Evolutionary conservation across 2,797 vertebrate genomes (phyloP).

Genomic region (Scomberomorus guttatus): DNA sequence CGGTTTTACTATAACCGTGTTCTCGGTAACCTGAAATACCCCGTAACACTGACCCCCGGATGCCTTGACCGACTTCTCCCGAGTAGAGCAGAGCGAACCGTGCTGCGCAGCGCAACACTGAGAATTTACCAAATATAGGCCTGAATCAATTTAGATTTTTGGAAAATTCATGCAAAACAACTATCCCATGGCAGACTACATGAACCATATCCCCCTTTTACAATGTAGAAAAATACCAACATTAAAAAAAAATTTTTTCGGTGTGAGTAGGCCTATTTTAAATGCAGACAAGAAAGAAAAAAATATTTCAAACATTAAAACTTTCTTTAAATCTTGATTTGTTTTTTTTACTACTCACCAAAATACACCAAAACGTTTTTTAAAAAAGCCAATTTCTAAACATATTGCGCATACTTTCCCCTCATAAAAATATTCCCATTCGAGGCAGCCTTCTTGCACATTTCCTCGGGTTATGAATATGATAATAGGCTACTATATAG

Average conservation of each 20-base stretch:
- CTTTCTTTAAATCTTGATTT: neutral
- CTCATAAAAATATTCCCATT: neutral
- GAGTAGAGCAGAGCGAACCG: conserved; percentile 42
- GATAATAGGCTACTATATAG: conserved; percentile 28
- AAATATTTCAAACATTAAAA: neutral
- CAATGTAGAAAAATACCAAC: neutral
- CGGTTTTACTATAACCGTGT: conserved; percentile 26
- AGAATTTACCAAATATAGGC: neutral
- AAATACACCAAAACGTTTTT: neutral
- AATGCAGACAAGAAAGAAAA: conserved; percentile 2
- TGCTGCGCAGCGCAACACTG: conserved; percentile 14
- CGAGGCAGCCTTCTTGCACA: neutral
- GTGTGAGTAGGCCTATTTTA: conserved; percentile 16
- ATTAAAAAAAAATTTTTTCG: neutral
- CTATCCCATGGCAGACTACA: neutral
- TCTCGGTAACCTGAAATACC: conserved; percentile 80
- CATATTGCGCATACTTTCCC: conserved; percentile 17
- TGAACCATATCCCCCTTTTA: neutral
- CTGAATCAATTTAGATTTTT: neutral
- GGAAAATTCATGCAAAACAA: neutral
- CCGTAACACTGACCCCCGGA: conserved; percentile 83
- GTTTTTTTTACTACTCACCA: neutral
- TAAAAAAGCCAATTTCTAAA: neutral
- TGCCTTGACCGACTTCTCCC: conserved; percentile 80
- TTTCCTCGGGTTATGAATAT: conserved; percentile 49